phyloP scores from a whole-genome alignment of 1,140 invertebrate genomes.

The Pemphigus obesinymphae region DNA sequence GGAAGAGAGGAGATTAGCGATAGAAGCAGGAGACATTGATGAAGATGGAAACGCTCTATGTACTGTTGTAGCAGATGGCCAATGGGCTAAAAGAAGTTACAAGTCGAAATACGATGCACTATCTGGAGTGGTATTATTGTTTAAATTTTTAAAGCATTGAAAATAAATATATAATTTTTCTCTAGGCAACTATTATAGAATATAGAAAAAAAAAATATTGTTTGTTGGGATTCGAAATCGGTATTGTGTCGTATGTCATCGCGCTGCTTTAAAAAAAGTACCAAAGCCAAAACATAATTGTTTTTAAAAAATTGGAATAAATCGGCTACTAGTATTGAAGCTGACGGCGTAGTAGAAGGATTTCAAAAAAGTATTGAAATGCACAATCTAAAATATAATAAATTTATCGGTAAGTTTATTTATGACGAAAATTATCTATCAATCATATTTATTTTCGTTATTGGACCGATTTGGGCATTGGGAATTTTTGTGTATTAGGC shows the following conservation, averaged over 20 bases:
- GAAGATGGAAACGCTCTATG: neutral
- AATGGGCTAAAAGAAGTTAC: neutral
- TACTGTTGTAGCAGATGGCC: constrained; percentile 19
- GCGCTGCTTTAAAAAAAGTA: neutral
- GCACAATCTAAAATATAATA: constrained; percentile 40
- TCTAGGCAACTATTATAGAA: neutral
- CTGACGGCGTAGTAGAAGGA: too few species aligned
- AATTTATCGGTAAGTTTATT: constrained; percentile 15
- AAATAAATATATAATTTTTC: neutral
- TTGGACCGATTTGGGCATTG: too few species aligned
- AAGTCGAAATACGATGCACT: neutral
- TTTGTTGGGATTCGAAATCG: neutral
- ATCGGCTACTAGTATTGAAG: constrained; percentile 48
- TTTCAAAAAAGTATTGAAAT: constrained; percentile 46
- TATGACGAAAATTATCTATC: too few species aligned
- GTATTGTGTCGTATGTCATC: constrained; percentile 2
- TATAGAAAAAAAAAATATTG: neutral
- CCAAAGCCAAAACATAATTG: constrained; percentile 43
- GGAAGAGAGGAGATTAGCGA: constrained; percentile 44
- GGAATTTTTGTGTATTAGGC: too few species aligned
- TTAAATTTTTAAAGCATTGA: neutral
- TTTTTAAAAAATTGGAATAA: constrained; percentile 48
- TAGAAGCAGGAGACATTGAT: constrained; percentile 42
- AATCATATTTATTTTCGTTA: too few species aligned
- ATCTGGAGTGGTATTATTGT: constrained; percentile 43